Percentiles rank a stretch among this genome's conserved stretches.
Conservation (phyloP, 2,113 vertebrate genomes). For the Ancistrus triradiatus region DNA sequence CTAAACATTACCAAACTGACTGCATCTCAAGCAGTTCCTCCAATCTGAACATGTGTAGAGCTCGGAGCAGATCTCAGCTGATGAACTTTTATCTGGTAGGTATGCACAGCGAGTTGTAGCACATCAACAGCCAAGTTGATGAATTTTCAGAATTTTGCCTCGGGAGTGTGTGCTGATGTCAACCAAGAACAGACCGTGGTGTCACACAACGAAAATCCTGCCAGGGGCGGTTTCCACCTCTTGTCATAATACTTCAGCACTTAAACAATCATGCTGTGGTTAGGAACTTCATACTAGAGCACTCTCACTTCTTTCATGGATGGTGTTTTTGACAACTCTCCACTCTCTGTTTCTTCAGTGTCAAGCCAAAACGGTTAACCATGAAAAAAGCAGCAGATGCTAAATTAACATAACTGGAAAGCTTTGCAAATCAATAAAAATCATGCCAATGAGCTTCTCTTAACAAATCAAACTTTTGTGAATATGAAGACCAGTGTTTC, state of each 20-base stretch:
- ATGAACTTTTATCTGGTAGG: constrained; percentile 21
- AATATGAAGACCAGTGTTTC: background rate
- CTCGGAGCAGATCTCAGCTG: constrained; percentile 14
- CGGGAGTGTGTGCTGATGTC: constrained; percentile 21
- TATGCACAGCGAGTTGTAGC: constrained; percentile 13
- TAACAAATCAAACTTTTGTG: constrained; percentile 3
- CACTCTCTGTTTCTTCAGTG: constrained; percentile 7
- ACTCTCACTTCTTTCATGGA: constrained; percentile 15
- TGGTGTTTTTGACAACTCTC: constrained; percentile 31
- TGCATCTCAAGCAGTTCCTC: background rate
- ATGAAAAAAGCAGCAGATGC: constrained; percentile 21
- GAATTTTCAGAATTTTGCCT: constrained; percentile 29
- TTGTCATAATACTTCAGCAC: constrained; percentile 33
- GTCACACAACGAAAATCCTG: constrained; percentile 22
- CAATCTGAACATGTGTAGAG: background rate
- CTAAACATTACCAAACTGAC: too few species aligned
- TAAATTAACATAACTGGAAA: constrained; percentile 32
- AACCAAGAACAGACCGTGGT: constrained; percentile 2
- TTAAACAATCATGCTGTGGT: constrained; percentile 31
- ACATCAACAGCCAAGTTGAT: constrained; percentile 26
- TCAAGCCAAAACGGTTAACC: constrained; percentile 38
- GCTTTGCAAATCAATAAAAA: constrained; percentile 25
- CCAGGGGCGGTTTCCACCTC: constrained; percentile 29
- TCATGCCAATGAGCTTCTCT: constrained; percentile 6
- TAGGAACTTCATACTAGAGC: constrained; percentile 17